Percentiles rank a stretch among this genome's conserved stretches.
phyloP scores from a whole-genome alignment of 2,113 vertebrate species.

The Alexandromys fortis region DNA sequence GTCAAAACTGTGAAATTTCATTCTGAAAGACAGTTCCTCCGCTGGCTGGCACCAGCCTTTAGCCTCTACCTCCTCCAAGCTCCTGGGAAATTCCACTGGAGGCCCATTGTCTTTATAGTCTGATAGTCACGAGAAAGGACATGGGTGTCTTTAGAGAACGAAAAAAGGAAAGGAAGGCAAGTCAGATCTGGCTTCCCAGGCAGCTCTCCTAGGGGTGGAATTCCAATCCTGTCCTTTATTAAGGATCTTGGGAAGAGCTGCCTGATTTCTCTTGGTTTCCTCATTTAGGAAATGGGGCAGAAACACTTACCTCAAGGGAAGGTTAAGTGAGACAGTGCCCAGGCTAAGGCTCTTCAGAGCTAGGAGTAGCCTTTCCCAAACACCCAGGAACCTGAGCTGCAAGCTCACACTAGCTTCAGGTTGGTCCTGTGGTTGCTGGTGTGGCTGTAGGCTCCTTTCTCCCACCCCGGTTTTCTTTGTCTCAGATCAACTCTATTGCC shows the following conservation, averaged over 20 bases:
- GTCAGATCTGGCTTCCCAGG: not conserved
- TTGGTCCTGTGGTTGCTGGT: too few species aligned
- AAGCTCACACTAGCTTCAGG: not conserved
- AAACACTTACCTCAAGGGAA: not conserved
- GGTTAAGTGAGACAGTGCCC: not conserved
- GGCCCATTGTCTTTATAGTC: not conserved
- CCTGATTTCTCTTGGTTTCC: not conserved
- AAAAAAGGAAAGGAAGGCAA: not conserved
- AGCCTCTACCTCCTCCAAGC: not conserved
- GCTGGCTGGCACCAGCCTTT: not conserved
- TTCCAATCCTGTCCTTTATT: not conserved
- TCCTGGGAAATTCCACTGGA: not conserved
- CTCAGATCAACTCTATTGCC: slow-evolving; percentile 11
- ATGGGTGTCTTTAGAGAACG: too few species aligned
- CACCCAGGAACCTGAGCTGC: not conserved
- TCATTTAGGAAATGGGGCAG: not conserved
- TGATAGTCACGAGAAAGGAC: too few species aligned
- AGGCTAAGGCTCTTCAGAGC: not conserved
- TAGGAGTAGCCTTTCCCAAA: not conserved
- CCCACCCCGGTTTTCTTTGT: not conserved
- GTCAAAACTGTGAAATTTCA: not conserved
- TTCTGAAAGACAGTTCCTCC: not conserved
- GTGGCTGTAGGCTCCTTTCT: not conserved
- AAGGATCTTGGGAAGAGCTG: not conserved
- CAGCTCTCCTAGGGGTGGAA: not conserved